Conservation (phyloP, 2,113 vertebrate species). For the Pomatorhinus ruficollis region DNA sequence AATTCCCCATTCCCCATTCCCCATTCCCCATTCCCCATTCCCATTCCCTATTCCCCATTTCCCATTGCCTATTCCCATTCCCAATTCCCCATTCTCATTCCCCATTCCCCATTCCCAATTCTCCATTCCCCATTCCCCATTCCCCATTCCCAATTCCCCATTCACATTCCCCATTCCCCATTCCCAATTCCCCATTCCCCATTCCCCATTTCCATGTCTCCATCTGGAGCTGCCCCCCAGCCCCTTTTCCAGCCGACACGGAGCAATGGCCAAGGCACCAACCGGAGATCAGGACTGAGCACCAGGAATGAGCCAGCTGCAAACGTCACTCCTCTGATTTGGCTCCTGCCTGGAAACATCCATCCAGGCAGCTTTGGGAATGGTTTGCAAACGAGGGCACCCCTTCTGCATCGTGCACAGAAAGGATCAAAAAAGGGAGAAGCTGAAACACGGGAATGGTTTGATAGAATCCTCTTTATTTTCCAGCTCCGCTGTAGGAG, state of each 20-base stretch:
- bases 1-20: neutral
- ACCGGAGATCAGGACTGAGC: neutral
- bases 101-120: neutral
- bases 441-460: neutral
- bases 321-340: neutral
- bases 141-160: neutral
- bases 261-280: neutral
- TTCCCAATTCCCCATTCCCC: neutral
- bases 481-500: neutral
- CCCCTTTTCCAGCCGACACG: neutral
- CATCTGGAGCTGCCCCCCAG: neutral
- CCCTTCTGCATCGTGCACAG: neutral
- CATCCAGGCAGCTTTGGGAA: neutral
- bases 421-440: neutral
- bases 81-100: too few species aligned
- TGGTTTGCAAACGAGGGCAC: neutral
- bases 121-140: rapidly evolving
- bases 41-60: rapidly evolving
- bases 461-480: conserved; percentile 15
- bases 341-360: neutral
- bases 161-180: neutral
- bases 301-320: neutral
- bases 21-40: neutral
- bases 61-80: rapidly evolving
- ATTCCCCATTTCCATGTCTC: rapidly evolving